These are phyloP conservation scores for Eclectus roratus DNA, from an alignment of 2,113 vertebrate genomes.

Conservation along the genomic window DNA sequence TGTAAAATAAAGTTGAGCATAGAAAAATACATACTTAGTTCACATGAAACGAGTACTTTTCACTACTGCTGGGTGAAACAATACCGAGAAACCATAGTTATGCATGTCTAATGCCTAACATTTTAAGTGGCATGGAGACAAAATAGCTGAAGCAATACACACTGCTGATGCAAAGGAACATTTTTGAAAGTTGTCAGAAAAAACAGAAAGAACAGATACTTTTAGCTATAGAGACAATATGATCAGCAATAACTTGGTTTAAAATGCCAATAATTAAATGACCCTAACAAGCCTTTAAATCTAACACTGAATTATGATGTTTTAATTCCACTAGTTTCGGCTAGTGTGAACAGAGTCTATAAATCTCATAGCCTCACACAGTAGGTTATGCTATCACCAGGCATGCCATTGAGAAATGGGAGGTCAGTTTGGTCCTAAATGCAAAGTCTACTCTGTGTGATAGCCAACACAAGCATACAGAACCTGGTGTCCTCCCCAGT, in stretches of 20 bases:
- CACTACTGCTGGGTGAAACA: neutral
- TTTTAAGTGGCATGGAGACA: neutral
- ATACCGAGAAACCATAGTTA: neutral
- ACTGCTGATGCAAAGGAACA: neutral
- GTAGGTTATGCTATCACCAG: neutral
- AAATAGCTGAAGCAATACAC: neutral
- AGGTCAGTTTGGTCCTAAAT: neutral
- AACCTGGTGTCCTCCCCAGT: neutral
- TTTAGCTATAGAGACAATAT: neutral
- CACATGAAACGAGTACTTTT: neutral
- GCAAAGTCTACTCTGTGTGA: neutral
- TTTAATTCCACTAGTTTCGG: neutral
- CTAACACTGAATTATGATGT: neutral
- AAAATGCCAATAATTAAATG: neutral
- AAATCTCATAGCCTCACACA: neutral
- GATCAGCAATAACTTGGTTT: neutral
- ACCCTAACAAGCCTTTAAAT: neutral
- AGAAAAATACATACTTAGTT: neutral
- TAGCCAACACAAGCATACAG: neutral
- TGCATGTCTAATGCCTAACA: neutral
- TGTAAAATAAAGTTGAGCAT: neutral
- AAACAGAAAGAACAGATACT: neutral
- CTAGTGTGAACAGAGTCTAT: neutral
- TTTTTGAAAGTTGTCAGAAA: neutral
- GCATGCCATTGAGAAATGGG: neutral